Percentiles rank a stretch among this genome's conserved stretches.
Evolutionary conservation across 2,113 vertebrate genomes (phyloP).

Genomic region (Ochotona princeps): DNA sequence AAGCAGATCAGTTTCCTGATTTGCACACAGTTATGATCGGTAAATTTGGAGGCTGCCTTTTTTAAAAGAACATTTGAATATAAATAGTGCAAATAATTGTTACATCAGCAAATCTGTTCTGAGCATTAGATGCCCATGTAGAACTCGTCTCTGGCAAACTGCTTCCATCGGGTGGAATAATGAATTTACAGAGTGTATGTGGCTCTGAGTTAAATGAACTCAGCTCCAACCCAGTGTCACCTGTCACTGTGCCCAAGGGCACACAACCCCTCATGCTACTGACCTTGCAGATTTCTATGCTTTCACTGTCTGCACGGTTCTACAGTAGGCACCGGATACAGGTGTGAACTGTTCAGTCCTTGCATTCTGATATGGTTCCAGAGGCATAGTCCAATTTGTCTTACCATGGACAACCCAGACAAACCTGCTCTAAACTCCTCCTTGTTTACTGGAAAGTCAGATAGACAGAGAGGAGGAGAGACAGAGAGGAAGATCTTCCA

Average conservation of each 20-base stretch:
- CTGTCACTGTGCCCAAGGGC: background rate
- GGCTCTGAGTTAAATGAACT: accelerated
- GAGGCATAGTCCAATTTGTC: accelerated
- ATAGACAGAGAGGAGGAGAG: no score
- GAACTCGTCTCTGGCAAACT: conserved; percentile 70
- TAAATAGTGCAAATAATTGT: conserved; percentile 85
- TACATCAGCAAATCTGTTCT: conserved; percentile 84
- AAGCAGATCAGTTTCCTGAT: conserved; percentile 84
- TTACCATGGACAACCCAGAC: accelerated
- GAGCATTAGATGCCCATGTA: conserved; percentile 48
- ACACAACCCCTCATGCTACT: background rate
- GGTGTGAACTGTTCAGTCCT: background rate
- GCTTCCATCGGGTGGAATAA: conserved; percentile 61
- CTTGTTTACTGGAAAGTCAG: no score
- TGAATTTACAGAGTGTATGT: background rate
- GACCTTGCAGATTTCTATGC: background rate
- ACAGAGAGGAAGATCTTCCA: no score
- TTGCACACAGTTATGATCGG: conserved; percentile 75
- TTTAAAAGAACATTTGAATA: conserved; percentile 84
- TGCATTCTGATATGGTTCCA: background rate
- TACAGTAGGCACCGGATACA: background rate
- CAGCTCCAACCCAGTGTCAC: background rate
- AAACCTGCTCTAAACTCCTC: no score
- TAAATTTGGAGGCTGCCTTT: conserved; percentile 82
- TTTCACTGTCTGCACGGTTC: background rate